These are phyloP conservation scores for rat (Rattus norvegicus) DNA, from an alignment of 2,113 vertebrate species.

Conservation along the genomic window GRCr8 NC_086039.1:73490501-73491000, in stretches of 20 bases:
- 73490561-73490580: slow-evolving; percentile 21
- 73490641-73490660: not conserved
- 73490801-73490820: not conserved
- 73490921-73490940: not conserved
- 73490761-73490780: slow-evolving; percentile 2
- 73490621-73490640: not conserved
- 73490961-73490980: not conserved
- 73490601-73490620: slow-evolving; percentile 32
- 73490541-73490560: slow-evolving; percentile 4
- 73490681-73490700: slow-evolving; percentile 6
- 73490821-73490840: not conserved
- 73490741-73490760: not conserved
- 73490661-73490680: not conserved
- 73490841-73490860: slow-evolving; percentile 2
- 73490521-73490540: not conserved
- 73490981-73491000: not conserved
- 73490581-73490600: not conserved
- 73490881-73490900: slow-evolving; percentile 9
- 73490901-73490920: not conserved
- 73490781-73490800: slow-evolving; percentile 26
- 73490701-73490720: not conserved
- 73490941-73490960: not conserved
- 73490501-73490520: not conserved
- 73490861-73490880: slow-evolving; percentile 29
- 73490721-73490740: slow-evolving; percentile 13